Conservation (phyloP, 2,888 invertebrate species). For the Lacanobia oleracea region DNA sequence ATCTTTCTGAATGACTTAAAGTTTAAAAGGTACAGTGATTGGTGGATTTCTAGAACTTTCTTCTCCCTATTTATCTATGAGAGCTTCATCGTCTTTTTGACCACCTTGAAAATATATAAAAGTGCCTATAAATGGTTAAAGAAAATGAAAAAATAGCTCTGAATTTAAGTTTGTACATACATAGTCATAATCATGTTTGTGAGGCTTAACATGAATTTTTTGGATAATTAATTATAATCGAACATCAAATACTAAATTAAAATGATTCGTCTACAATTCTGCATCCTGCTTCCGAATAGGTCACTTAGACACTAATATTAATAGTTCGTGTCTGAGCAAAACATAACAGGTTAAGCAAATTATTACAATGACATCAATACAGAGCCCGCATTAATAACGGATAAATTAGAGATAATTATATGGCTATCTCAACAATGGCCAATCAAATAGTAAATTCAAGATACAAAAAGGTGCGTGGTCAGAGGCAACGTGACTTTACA, state of each 20-base stretch:
- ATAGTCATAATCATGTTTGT: too few species aligned
- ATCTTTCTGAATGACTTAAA: too few species aligned
- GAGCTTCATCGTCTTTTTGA: too few species aligned
- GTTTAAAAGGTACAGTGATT: too few species aligned
- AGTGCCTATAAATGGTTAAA: too few species aligned
- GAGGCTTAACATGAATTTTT: background rate
- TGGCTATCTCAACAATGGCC: too few species aligned
- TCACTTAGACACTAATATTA: conserved; percentile 4
- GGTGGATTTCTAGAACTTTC: too few species aligned
- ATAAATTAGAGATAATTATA: too few species aligned
- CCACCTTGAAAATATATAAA: too few species aligned
- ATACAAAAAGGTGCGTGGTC: background rate
- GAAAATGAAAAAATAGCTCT: too few species aligned
- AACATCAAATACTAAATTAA: background rate
- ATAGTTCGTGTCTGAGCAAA: background rate
- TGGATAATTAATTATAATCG: background rate
- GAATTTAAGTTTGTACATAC: too few species aligned
- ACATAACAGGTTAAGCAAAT: conserved; percentile 14
- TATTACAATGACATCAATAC: background rate
- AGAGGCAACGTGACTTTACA: background rate
- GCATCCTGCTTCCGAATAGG: conserved; percentile 1
- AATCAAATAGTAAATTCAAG: background rate
- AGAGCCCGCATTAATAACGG: background rate
- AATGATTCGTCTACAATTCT: background rate
- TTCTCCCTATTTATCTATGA: too few species aligned